Base-by-base conservation (phyloP, 2,888 invertebrate species). In the Pycnomerus fuliginosus region DNA sequence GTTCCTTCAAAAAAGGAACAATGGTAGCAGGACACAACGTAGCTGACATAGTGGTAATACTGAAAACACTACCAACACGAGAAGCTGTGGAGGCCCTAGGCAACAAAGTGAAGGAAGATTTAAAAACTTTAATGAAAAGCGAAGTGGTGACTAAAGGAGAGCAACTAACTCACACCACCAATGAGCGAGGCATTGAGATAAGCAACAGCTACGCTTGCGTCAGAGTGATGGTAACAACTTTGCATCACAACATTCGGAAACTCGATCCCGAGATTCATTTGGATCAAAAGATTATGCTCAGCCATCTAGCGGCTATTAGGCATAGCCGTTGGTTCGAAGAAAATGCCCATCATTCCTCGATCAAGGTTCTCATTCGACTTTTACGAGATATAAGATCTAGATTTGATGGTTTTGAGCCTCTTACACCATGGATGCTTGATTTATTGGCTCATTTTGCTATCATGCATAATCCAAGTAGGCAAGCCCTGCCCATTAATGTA, bases 301-400 rank as follows among this genome's bases (percentile, higher is more conserved):
- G 90, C 38, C 95, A 97, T 70, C 75, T 96, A 62, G 91, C 94
- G 0, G 93, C 96, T 0, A 94, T 98, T 49, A 80, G 96, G 15
- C 98, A 98, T 72, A 90, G 93, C 44, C 83, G 95, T 16, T 99
- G 98, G 98, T 97, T 97, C 70, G 97, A 97, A 67, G 97, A 97
- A 70, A 95, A 96, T 65, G 95, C 94, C 0, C 94, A 92, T 68
- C 96, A 97, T 71, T 95, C 96, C 3, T 93, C 93, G 13, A 93
- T 97, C 46, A 96, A 96, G 78, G 81, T 80, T 47, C 74, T 99
- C 8, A 95, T 98, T 56, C 83, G 98, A 1, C 79, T 99, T 14
- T 76, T 99, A n/a, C 83, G 95, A 49, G 98, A 98, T 75, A 80
- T 98, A 62, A 84, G 90, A 58, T 82, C 82, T 36, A 82, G 98